phyloP scores from a whole-genome alignment of 2,797 vertebrate species.

The Lutra lutra region DNA sequence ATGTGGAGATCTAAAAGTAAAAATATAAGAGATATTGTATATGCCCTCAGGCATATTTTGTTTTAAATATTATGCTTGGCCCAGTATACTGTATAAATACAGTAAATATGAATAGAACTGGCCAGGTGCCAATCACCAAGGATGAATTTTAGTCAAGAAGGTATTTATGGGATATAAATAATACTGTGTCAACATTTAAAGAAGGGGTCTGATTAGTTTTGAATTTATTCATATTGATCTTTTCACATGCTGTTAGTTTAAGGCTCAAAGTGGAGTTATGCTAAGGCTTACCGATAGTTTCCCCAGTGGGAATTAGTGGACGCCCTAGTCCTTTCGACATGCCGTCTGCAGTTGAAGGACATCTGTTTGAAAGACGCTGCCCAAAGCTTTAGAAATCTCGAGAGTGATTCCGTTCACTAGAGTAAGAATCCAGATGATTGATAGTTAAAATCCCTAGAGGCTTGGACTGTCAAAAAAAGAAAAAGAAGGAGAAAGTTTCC shows the following conservation, averaged over 20 bases:
- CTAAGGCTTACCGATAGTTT: slow-evolving; percentile 83
- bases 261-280: slow-evolving; percentile 86
- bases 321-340: slow-evolving; percentile 72
- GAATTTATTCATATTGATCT: slow-evolving; percentile 90
- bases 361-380: slow-evolving; percentile 10
- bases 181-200: slow-evolving; percentile 91
- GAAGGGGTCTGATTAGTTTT: slow-evolving; percentile 89
- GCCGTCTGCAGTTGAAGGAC: slow-evolving; percentile 74
- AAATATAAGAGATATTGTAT: slow-evolving; percentile 90
- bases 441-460: neutral
- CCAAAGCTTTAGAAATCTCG: neutral
- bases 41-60: slow-evolving; percentile 91
- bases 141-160: slow-evolving; percentile 90
- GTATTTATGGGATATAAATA: slow-evolving; percentile 94
- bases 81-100: slow-evolving; percentile 90
- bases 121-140: slow-evolving; percentile 88
- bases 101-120: slow-evolving; percentile 93
- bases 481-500: neutral
- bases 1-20: slow-evolving; percentile 87
- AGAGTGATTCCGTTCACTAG: neutral
- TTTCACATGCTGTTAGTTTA: slow-evolving; percentile 87
- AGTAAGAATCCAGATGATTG: slow-evolving; percentile 11
- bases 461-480: neutral
- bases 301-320: slow-evolving; percentile 75
- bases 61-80: slow-evolving; percentile 95